Conservation (phyloP, 1,140 invertebrate genomes). For the Platorchestia sp. region DNA sequence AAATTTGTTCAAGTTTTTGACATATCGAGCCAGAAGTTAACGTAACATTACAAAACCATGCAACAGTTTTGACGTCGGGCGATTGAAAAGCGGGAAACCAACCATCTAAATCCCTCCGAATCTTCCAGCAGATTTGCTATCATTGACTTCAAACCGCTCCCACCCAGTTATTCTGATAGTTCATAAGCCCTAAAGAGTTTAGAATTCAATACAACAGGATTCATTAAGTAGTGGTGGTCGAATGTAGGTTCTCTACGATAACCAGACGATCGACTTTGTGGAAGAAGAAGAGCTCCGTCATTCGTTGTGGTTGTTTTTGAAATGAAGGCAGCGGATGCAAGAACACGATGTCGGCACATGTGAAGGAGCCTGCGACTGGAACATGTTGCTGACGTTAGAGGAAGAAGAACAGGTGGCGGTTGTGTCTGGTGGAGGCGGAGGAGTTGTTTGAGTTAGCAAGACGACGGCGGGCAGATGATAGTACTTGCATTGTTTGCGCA, state of each 20-base stretch:
- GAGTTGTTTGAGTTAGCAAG: constrained; percentile 77
- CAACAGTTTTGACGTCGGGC: not conserved
- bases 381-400: not conserved
- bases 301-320: constrained; percentile 13
- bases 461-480: constrained; percentile 90
- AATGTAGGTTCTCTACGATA: not conserved
- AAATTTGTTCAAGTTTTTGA: not conserved
- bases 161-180: not conserved
- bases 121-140: not conserved
- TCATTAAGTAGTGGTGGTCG: not conserved
- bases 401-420: not conserved
- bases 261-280: not conserved
- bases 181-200: not conserved
- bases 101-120: not conserved
- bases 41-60: not conserved
- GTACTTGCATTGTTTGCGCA: constrained; percentile 92
- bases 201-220: not conserved
- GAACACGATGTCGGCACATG: constrained; percentile 17
- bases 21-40: not conserved
- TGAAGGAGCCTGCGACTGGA: not conserved
- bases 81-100: not conserved
- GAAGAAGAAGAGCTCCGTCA: not conserved
- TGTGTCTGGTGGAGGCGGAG: constrained; percentile 61
- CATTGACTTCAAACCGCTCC: not conserved
- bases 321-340: not conserved